phyloP scores from a whole-genome alignment of 2,888 invertebrate genomes.

The Drosophila testacea region DNA sequence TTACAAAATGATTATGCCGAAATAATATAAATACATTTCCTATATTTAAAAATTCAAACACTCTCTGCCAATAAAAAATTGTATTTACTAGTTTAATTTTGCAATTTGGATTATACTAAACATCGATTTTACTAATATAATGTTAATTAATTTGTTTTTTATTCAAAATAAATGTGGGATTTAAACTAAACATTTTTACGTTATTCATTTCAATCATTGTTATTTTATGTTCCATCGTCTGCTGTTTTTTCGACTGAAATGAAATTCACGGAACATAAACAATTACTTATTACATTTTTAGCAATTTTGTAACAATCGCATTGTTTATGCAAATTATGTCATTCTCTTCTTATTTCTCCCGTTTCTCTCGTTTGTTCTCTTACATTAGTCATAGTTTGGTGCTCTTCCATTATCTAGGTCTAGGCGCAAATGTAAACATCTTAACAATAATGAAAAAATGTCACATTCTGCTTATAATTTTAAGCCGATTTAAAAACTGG shows the following conservation, averaged over 20 bases:
- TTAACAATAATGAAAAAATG: conserved; percentile 70
- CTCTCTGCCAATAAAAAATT: background rate
- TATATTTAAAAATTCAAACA: no score
- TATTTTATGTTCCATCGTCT: background rate
- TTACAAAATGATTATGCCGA: background rate
- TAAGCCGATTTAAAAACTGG: conserved; percentile 77
- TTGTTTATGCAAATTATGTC: conserved; percentile 43
- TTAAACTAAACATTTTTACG: background rate
- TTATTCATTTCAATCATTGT: conserved; percentile 10
- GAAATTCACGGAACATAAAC: background rate
- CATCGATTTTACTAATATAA: conserved; percentile 7
- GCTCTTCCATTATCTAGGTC: conserved; percentile 34
- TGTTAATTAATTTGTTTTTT: background rate
- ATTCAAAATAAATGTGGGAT: background rate
- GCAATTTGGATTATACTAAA: background rate
- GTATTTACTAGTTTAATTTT: background rate
- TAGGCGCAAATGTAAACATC: conserved; percentile 64
- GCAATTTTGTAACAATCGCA: conserved; percentile 19
- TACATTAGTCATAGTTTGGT: conserved; percentile 24
- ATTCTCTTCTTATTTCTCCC: conserved; percentile 1
- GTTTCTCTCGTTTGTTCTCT: background rate
- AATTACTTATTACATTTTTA: conserved; percentile 12
- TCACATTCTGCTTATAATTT: conserved; percentile 61
- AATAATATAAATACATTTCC: background rate
- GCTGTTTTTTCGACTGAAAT: conserved; percentile 6